Evolutionary conservation across 2,888 invertebrate genomes (phyloP).

Genomic region (Acanthosepion lycidas): DNA sequence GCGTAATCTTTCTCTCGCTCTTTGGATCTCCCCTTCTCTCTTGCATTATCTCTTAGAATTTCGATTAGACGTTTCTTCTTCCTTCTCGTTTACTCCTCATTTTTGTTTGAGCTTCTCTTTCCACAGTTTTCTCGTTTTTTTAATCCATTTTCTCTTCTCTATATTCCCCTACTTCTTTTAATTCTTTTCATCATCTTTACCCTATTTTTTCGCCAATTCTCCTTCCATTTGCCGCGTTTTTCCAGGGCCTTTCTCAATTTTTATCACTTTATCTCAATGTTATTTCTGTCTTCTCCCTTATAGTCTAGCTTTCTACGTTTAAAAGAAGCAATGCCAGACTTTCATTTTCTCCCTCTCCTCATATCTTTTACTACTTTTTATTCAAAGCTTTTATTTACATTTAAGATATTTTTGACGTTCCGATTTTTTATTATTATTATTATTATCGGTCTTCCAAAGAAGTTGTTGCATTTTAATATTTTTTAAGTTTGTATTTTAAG

Average conservation of each 20-base stretch:
- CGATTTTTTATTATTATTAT: not conserved
- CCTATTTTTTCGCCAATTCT: not conserved
- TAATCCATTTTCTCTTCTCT: not conserved
- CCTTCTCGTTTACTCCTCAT: not conserved
- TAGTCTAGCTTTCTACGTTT: not conserved
- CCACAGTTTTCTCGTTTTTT: not conserved
- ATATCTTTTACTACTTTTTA: not conserved
- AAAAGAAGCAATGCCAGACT: not conserved
- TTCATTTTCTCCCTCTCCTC: not conserved
- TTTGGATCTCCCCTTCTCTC: not conserved
- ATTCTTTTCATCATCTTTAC: not conserved
- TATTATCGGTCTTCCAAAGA: not conserved
- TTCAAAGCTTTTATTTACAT: constrained; percentile 24
- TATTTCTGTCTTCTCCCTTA: not conserved
- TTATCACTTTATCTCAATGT: not conserved
- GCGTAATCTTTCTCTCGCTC: not conserved
- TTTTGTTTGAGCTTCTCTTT: not conserved
- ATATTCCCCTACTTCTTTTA: not conserved
- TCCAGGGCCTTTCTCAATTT: not conserved
- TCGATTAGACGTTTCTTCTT: not conserved
- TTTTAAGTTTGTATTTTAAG: not conserved
- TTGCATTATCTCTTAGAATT: not conserved
- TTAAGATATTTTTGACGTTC: not conserved
- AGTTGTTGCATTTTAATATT: constrained; percentile 33
- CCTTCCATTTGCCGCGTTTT: not conserved